A percentile compares a stretch with the other conserved stretches of the same genome.
These are phyloP conservation scores for Agrochola circellaris DNA, from an alignment of 2,888 invertebrate species.

Conservation along the genomic window DNA sequence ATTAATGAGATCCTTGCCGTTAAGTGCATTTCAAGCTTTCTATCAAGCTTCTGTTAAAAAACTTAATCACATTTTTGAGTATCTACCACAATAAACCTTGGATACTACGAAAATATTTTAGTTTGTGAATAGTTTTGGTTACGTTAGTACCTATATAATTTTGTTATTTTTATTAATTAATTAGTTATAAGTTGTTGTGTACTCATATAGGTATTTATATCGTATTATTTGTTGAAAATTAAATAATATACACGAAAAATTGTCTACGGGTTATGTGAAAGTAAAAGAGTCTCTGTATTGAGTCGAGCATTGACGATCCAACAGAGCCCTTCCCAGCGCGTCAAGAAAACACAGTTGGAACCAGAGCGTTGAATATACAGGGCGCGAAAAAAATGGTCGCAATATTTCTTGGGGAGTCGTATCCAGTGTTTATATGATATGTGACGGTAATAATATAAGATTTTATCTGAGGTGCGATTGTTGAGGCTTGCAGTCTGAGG, in stretches of 20 bases:
- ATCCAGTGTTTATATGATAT: conserved; percentile 27
- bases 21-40: background rate
- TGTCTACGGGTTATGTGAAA: background rate
- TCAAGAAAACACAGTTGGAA: background rate
- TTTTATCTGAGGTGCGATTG: conserved; percentile 77
- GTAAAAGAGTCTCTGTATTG: background rate
- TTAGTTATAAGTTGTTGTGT: no score
- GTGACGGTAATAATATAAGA: conserved; percentile 70
- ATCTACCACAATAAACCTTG: background rate
- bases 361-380: background rate
- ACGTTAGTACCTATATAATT: no score
- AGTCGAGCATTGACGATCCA: background rate
- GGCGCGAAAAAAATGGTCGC: background rate
- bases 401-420: background rate
- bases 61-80: background rate
- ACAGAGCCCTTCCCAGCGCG: background rate
- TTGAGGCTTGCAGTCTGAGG: conserved; percentile 71
- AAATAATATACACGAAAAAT: background rate
- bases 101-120: no score
- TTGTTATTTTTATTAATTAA: no score
- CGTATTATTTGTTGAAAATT: no score
- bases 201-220: no score
- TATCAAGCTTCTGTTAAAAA: background rate
- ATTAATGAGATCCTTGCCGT: no score
- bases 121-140: no score